A percentile compares a stretch with the other conserved stretches of the same genome.
Evolutionary conservation across 2,797 vertebrate species (phyloP).

Genomic region (Muscicapa comitata): DNA sequence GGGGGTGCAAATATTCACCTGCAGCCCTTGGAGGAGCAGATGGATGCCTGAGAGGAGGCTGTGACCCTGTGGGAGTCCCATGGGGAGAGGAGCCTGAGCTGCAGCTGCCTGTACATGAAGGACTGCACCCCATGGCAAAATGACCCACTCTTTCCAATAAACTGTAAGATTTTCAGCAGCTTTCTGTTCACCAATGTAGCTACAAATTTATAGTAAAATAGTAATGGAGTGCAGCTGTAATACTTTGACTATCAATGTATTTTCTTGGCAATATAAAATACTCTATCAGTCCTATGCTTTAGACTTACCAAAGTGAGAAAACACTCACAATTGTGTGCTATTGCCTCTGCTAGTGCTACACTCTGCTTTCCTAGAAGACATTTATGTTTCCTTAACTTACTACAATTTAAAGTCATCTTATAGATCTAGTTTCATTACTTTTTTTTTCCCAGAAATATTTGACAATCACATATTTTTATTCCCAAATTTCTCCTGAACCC

Average conservation of each 20-base stretch:
- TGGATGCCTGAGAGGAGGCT: background rate
- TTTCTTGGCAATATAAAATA: background rate
- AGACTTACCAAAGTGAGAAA: background rate
- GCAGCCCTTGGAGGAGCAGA: background rate
- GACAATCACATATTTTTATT: background rate
- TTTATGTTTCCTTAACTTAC: background rate
- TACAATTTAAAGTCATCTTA: background rate
- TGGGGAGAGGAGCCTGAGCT: fast-evolving
- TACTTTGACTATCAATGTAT: background rate
- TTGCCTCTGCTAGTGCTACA: background rate
- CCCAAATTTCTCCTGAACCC: background rate
- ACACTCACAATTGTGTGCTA: background rate
- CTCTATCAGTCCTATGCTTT: background rate
- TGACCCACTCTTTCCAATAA: background rate
- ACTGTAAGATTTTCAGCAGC: background rate
- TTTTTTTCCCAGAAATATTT: background rate
- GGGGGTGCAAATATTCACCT: background rate
- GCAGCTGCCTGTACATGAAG: background rate
- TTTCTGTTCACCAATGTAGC: background rate
- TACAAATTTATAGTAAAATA: background rate
- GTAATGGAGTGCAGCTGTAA: background rate
- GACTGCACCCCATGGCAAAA: fast-evolving
- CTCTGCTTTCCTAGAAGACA: background rate
- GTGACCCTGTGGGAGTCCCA: background rate
- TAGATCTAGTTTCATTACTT: background rate